A percentile compares a stretch with the other conserved stretches of the same genome.
phyloP scores from a whole-genome alignment of 2,113 vertebrate species.

The human (Homo sapiens) region DNA sequence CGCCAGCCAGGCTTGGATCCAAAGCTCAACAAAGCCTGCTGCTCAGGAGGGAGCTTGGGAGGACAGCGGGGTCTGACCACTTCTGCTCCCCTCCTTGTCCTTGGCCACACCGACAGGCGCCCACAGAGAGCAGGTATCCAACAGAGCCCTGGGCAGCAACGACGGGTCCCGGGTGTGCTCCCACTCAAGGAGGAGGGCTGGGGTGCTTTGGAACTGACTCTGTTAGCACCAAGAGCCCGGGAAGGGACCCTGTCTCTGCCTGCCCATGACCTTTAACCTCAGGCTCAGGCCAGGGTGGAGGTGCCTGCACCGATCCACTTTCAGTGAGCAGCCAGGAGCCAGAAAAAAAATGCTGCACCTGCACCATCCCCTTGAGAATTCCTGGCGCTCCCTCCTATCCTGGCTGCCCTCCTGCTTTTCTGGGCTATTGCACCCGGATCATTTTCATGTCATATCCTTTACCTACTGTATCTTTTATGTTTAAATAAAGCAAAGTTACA shows the following conservation, averaged over 20 bases:
- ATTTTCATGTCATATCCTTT: neutral
- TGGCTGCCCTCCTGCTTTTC: neutral
- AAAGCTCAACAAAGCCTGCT: neutral
- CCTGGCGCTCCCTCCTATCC: neutral
- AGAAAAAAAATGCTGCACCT: neutral
- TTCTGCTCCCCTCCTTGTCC: neutral
- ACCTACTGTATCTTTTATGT: neutral
- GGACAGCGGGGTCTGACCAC: neutral
- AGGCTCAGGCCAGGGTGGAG: neutral
- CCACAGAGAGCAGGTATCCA: neutral
- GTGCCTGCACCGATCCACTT: too few species aligned
- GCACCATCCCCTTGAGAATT: rapidly evolving
- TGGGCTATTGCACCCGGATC: neutral
- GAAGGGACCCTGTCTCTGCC: neutral
- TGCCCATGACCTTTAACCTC: neutral
- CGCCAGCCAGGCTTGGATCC: neutral
- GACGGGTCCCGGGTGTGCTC: rapidly evolving
- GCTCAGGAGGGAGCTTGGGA: neutral
- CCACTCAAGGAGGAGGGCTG: neutral
- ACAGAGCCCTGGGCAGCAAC: neutral
- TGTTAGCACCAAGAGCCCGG: neutral
- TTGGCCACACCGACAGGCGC: neutral
- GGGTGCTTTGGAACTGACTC: neutral
- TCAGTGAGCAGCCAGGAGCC: neutral
- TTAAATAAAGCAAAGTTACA: neutral